phyloP scores from a whole-genome alignment of 2,113 vertebrate species.

The Xyliphius kryptos region DNA sequence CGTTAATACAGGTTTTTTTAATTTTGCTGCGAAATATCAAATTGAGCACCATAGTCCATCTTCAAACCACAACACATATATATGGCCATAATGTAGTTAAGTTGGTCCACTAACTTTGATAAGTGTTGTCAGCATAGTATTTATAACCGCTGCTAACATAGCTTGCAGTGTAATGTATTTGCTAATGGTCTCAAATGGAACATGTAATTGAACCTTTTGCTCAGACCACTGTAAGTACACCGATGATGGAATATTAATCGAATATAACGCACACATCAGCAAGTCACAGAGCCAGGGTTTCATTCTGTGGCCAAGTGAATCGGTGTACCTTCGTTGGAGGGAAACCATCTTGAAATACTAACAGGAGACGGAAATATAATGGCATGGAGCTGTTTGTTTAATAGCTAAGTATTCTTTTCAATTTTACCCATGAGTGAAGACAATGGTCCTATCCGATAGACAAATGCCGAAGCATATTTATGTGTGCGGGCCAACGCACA shows the following conservation, averaged over 20 bases:
- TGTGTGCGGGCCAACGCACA: too few species aligned
- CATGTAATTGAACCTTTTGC: slow-evolving; percentile 43
- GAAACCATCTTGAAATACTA: slow-evolving; percentile 55
- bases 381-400: slow-evolving; percentile 62
- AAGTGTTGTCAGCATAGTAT: slow-evolving; percentile 1
- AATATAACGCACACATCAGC: slow-evolving; percentile 20
- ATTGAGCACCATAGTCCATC: neutral
- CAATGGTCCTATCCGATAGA: slow-evolving; percentile 57
- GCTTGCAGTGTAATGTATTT: slow-evolving; percentile 16
- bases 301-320: slow-evolving; percentile 44
- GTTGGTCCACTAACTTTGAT: slow-evolving; percentile 7
- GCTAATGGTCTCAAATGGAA: slow-evolving; percentile 49
- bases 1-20: neutral
- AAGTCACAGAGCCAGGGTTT: slow-evolving; percentile 10
- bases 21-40: neutral
- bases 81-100: too few species aligned
- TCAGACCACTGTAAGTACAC: slow-evolving; percentile 33
- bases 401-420: slow-evolving; percentile 67
- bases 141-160: slow-evolving; percentile 5
- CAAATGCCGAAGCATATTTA: slow-evolving; percentile 51
- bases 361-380: slow-evolving; percentile 54
- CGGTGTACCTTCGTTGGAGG: slow-evolving; percentile 47
- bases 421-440: slow-evolving; percentile 65
- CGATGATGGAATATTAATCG: slow-evolving; percentile 21
- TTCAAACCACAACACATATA: neutral